A percentile compares a stretch with the other conserved stretches of the same genome.
phyloP scores from a whole-genome alignment of 2,797 vertebrate genomes.

The Octomys mimax region DNA sequence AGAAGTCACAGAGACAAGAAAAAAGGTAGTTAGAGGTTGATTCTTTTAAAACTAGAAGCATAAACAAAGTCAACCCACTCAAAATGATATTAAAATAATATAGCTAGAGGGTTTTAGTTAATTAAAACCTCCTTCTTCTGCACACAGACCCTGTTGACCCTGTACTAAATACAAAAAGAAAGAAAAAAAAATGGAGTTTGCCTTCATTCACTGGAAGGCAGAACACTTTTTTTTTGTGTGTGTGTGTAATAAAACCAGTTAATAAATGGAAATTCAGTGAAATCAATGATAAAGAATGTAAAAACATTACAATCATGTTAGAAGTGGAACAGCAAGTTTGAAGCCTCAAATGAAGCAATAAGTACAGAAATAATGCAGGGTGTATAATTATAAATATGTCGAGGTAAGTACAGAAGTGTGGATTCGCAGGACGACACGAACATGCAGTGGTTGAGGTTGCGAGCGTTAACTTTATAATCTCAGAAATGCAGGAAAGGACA shows the following conservation, averaged over 20 bases:
- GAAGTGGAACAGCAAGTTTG: conserved; percentile 12
- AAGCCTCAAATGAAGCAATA: neutral
- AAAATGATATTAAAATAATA: neutral
- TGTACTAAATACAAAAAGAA: no score
- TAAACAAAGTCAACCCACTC: neutral
- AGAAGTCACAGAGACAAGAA: neutral
- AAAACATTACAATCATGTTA: neutral
- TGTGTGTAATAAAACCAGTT: neutral
- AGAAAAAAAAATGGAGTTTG: conserved; percentile 7
- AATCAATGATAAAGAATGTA: neutral
- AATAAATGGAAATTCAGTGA: conserved; percentile 18
- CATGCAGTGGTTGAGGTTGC: neutral
- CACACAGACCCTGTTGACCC: no score
- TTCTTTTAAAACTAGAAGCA: neutral
- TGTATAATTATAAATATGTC: neutral
- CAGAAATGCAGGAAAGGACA: neutral
- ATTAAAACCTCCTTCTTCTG: no score
- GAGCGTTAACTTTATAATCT: conserved; percentile 22
- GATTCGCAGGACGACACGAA: neutral
- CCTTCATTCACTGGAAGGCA: neutral
- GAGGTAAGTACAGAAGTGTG: neutral
- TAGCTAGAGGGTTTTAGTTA: neutral
- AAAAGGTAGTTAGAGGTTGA: neutral
- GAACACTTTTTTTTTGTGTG: neutral
- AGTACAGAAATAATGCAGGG: neutral